Percentiles rank a stretch among this genome's conserved stretches.
Evolutionary conservation across 2,797 vertebrate genomes (phyloP).

Genomic region (Antrozous pallidus): DNA sequence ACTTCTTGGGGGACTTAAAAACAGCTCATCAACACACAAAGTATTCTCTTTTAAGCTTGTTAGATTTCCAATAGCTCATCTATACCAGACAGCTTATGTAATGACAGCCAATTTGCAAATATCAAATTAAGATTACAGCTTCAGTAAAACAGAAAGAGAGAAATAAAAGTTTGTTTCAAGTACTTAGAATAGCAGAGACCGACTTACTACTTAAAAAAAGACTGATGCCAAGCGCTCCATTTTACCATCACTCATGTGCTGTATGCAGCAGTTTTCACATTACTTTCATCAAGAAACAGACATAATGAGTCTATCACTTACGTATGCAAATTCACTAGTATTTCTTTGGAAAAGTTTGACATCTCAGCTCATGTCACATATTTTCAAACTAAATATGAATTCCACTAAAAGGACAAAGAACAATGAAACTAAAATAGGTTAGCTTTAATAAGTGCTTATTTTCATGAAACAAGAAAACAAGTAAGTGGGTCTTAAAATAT

Average conservation of each 20-base stretch:
- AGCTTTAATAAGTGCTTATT: not conserved
- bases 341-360: slow-evolving; percentile 39
- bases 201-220: slow-evolving; percentile 55
- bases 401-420: slow-evolving; percentile 44
- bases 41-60: slow-evolving; percentile 8
- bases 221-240: not conserved
- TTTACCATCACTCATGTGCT: slow-evolving; percentile 32
- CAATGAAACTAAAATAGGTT: slow-evolving; percentile 40
- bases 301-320: slow-evolving; percentile 48
- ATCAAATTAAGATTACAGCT: slow-evolving; percentile 55
- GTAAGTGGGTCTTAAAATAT: not conserved
- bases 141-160: slow-evolving; percentile 62
- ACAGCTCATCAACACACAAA: slow-evolving; percentile 43
- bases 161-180: slow-evolving; percentile 58
- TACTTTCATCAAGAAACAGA: slow-evolving; percentile 57
- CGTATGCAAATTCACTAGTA: slow-evolving; percentile 19
- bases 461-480: slow-evolving; percentile 50
- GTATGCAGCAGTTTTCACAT: slow-evolving; percentile 1
- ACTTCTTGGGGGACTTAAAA: slow-evolving; percentile 40
- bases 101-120: slow-evolving; percentile 40
- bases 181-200: slow-evolving; percentile 25
- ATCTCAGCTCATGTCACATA: slow-evolving; percentile 27
- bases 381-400: slow-evolving; percentile 43
- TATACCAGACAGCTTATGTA: slow-evolving; percentile 46
- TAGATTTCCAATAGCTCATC: slow-evolving; percentile 49